Evolutionary conservation across 1,140 invertebrate species (phyloP), one percentile per base, ranked within the genome.

Genomic region (Tachypleus tridentatus): DNA sequence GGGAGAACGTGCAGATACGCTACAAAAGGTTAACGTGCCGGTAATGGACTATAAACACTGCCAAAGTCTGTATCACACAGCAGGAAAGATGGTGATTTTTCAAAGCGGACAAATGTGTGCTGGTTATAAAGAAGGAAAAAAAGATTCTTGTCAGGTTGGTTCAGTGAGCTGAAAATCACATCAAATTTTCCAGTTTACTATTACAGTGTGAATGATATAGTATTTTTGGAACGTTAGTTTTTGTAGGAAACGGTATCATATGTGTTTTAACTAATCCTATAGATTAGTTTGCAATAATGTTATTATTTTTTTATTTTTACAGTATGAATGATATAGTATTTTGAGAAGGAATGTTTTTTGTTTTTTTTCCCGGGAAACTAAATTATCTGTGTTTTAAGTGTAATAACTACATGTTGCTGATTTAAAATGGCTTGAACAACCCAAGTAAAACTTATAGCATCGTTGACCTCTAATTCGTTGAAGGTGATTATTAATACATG

Each of bases 111-210:
- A 91, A 76, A 84, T 92, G 79, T 93, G 90, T 73, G 89, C 90
- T 6, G 90, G 90, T 3, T 82, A 87, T 71, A 85, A 90, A 77
- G 77, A 85, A 65, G 91, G 90, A 51, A 86, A 87, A 51, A 82
- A 83, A 58, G 91, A 93, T 74, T 83, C 89, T 59, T 93, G 91
- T 73, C 91, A 88, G 87, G 89, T 91, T 80, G 57, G 53, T 49
- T 57, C 49, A 49, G 53, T 54, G n/a, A 54, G n/a, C n/a, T 54
- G 7, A 8, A 54, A 54, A 8, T 54, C 53, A 7, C 7, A 54
- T 54, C n/a, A 8, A 54, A n/a, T 0, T 8, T 7, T 54, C 1
- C 7, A 54, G n/a, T 54, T 54, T 54, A 54, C 53, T 7, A 54
- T 8, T 54, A 54, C 53, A n/a, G 7, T 8, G n/a, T 54, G 53